These are phyloP conservation scores for Microcebus griseorufus DNA, from an alignment of 2,113 vertebrate species.

Conservation along the genomic window DNA sequence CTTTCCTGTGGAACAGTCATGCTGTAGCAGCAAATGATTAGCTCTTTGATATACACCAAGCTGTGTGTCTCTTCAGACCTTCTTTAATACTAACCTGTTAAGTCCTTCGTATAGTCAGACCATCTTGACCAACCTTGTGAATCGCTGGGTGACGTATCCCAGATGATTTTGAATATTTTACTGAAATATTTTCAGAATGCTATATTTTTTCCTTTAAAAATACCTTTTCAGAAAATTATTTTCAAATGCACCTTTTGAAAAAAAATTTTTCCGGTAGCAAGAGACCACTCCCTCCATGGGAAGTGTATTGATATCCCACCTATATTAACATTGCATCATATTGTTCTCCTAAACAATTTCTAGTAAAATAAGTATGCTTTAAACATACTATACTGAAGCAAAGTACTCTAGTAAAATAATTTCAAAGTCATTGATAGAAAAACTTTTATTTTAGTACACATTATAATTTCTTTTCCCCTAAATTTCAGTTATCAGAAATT, in stretches of 20 bases:
- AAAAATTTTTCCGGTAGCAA: not conserved
- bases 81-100: not conserved
- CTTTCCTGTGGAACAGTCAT: not conserved
- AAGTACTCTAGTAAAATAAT: not conserved
- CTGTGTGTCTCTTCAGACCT: not conserved
- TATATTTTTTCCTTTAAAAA: not conserved
- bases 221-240: not conserved
- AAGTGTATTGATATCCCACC: not conserved
- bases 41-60: not conserved
- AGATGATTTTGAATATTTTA: not conserved
- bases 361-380: not conserved
- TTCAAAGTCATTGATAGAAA: not conserved
- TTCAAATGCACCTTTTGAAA: not conserved
- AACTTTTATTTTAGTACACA: not conserved
- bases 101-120: not conserved
- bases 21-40: not conserved
- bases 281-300: not conserved
- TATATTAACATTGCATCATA: not conserved
- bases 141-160: not conserved
- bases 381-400: not conserved
- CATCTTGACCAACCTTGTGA: not conserved
- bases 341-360: not conserved
- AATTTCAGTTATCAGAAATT: conserved; percentile 23
- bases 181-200: conserved; percentile 6
- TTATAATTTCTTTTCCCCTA: not conserved